phyloP scores from a whole-genome alignment of 2,797 vertebrate species.

The Molossus alvarezi region DNA sequence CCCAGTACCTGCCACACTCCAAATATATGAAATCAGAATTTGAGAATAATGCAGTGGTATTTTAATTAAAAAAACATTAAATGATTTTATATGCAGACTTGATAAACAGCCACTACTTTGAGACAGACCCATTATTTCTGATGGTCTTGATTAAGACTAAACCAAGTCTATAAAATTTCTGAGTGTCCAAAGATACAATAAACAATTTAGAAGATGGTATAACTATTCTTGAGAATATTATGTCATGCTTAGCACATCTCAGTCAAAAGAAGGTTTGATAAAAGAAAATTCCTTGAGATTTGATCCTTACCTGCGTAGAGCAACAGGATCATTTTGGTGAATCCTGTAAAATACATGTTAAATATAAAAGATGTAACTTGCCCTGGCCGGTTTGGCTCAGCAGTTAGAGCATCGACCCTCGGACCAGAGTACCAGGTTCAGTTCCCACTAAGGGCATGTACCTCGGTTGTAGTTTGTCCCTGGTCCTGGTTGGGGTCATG shows the following conservation, averaged over 20 bases:
- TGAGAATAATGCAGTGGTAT: background rate
- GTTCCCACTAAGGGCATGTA: no score
- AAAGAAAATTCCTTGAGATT: background rate
- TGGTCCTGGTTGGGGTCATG: no score
- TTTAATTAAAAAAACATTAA: background rate
- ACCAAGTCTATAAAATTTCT: background rate
- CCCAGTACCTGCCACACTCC: background rate
- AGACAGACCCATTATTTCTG: background rate
- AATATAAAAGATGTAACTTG: background rate
- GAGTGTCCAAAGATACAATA: background rate
- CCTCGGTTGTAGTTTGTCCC: no score
- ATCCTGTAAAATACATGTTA: background rate
- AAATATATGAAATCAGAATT: conserved; percentile 2
- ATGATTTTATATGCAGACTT: background rate
- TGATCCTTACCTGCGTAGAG: background rate
- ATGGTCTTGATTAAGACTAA: background rate
- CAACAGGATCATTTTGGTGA: background rate
- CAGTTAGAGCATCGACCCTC: no score
- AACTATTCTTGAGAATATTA: background rate
- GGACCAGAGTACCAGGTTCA: no score
- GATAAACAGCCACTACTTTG: background rate
- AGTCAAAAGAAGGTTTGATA: background rate
- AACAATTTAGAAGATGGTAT: background rate
- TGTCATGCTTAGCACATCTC: background rate
- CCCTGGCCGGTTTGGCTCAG: no score